phyloP scores from a whole-genome alignment of 2,888 invertebrate genomes.

The Sinotaia quadrata region DNA sequence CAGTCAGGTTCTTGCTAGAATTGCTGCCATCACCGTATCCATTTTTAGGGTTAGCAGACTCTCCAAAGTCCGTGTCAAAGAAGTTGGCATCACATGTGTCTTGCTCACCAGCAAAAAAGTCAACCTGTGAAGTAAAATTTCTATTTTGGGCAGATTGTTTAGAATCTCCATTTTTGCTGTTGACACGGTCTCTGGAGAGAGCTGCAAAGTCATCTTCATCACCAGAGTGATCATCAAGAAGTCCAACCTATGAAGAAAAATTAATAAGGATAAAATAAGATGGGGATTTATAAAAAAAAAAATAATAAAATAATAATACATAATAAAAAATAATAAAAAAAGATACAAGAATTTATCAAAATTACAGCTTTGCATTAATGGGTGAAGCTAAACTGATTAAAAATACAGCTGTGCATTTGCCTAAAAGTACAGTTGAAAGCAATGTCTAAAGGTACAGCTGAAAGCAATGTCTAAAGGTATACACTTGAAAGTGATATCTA shows the following conservation, averaged over 20 bases:
- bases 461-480: no score
- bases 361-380: no score
- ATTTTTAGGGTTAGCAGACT: not conserved
- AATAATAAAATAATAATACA: no score
- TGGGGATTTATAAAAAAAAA: no score
- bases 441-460: no score
- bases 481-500: no score
- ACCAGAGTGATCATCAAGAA: slow-evolving; percentile 47
- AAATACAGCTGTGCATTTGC: no score
- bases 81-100: slow-evolving; percentile 27
- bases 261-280: no score
- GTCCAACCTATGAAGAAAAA: slow-evolving; percentile 32
- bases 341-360: no score
- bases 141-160: not conserved
- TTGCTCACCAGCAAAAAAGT: slow-evolving; percentile 35
- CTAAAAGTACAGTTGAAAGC: no score
- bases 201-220: slow-evolving; percentile 61
- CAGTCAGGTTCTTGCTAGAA: not conserved
- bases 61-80: slow-evolving; percentile 34
- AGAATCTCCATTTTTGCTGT: slow-evolving; percentile 22
- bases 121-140: slow-evolving; percentile 17
- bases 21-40: slow-evolving; percentile 12
- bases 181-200: slow-evolving; percentile 43
- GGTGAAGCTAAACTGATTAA: no score
- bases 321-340: no score